These are phyloP conservation scores for Hormiphora californensis DNA, from an alignment of 37 sponge, comb jelly and placozoan genomes.

Conservation along the genomic window DNA sequence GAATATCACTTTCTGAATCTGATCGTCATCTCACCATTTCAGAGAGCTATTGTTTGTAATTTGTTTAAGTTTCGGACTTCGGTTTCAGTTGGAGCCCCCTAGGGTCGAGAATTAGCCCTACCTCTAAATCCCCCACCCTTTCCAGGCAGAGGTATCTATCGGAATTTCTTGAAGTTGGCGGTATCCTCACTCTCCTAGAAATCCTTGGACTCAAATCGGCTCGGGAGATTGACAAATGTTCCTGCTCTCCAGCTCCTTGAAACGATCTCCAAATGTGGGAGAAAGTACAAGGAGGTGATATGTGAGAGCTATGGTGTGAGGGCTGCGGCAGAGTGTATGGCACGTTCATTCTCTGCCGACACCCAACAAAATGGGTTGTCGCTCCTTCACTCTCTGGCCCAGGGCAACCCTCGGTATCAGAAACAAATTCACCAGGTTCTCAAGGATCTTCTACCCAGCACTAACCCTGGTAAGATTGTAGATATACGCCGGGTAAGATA, in stretches of 20 bases:
- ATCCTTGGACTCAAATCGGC: conserved; percentile 70
- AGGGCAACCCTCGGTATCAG: conserved; percentile 89
- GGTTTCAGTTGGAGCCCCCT: background rate
- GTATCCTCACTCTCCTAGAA: conserved; percentile 90
- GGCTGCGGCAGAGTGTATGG: conserved; percentile 83
- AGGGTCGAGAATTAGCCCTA: background rate
- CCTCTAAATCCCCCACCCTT: background rate
- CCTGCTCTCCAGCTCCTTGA: conserved; percentile 69
- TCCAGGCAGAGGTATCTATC: conserved; percentile 71
- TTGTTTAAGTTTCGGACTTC: too few species aligned
- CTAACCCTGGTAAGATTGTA: conserved; percentile 59
- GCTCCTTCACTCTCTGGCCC: conserved; percentile 39
- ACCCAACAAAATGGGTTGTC: conserved; percentile 62
- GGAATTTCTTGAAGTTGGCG: conserved; percentile 97
- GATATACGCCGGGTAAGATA: too few species aligned
- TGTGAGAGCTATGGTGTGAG: conserved; percentile 93
- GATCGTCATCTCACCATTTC: too few species aligned
- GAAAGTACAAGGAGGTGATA: conserved; percentile 93
- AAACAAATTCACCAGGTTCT: conserved; percentile 83
- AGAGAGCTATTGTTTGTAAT: too few species aligned
- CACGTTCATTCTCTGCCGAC: conserved; percentile 57
- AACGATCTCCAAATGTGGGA: conserved; percentile 67
- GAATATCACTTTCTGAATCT: too few species aligned
- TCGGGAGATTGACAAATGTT: conserved; percentile 58
- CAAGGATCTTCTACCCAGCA: conserved; percentile 70